Evolutionary conservation across 2,113 vertebrate species (phyloP).

Genomic region (Antechinus stuartii): DNA sequence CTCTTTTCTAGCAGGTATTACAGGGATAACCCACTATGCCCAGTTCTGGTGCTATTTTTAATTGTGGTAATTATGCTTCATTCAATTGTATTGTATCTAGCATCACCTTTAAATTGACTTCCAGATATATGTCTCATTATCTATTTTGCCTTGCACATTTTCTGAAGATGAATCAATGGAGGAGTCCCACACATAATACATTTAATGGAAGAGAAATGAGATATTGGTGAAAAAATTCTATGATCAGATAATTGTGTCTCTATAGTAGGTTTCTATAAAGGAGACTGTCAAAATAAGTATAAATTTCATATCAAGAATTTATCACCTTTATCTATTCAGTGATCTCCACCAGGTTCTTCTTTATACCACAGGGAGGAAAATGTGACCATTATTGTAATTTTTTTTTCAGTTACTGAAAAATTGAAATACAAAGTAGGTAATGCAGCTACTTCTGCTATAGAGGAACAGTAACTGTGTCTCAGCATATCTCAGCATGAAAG

Average conservation of each 20-base stretch:
- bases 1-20: background rate
- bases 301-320: slow-evolving; percentile 67
- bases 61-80: background rate
- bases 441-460: slow-evolving; percentile 46
- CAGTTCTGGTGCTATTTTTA: background rate
- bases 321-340: slow-evolving; percentile 70
- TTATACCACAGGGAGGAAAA: slow-evolving; percentile 68
- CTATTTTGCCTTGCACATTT: slow-evolving; percentile 44
- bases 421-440: slow-evolving; percentile 74
- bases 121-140: slow-evolving; percentile 13
- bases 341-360: slow-evolving; percentile 57
- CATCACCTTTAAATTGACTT: background rate
- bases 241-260: background rate
- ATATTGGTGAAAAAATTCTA: slow-evolving; percentile 22
- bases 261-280: slow-evolving; percentile 51
- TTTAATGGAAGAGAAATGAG: slow-evolving; percentile 53
- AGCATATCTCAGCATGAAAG: slow-evolving; percentile 78
- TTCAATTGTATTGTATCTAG: background rate
- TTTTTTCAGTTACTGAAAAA: slow-evolving; percentile 71
- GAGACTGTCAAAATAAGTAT: slow-evolving; percentile 53
- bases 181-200: background rate
- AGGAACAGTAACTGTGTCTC: slow-evolving; percentile 65
- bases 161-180: slow-evolving; percentile 39
- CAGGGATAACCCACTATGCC: background rate
- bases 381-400: slow-evolving; percentile 73